phyloP scores from a whole-genome alignment of 2,888 invertebrate genomes.

The Drosophila paramelanica region DNA sequence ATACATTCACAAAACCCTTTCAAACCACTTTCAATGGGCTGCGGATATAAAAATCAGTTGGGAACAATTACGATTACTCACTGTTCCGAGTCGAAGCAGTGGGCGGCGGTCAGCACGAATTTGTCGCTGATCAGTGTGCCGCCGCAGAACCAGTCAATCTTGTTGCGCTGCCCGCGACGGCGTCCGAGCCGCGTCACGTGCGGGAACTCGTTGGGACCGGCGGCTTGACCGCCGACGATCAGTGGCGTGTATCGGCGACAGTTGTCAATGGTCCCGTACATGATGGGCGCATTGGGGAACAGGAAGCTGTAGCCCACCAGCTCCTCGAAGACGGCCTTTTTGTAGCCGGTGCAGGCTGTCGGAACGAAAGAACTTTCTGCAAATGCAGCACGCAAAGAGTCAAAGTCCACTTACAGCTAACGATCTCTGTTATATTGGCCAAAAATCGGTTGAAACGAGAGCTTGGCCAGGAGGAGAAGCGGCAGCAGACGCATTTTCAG shows the following conservation, averaged over 20 bases:
- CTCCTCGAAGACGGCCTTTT: constrained; percentile 68
- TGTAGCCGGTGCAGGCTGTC: constrained; percentile 65
- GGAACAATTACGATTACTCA: constrained; percentile 29
- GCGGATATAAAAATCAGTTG: too few relatives aligned
- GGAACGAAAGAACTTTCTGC: background rate
- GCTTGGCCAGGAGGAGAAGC: constrained; percentile 23
- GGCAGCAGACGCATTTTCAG: constrained; percentile 41
- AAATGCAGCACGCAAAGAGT: background rate
- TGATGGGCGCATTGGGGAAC: constrained; percentile 52
- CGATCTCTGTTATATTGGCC: constrained; percentile 24
- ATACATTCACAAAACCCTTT: too few relatives aligned
- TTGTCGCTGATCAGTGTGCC: constrained; percentile 72
- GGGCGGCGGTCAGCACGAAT: constrained; percentile 68
- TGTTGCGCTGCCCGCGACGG: constrained; percentile 4
- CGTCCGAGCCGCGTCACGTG: constrained; percentile 71
- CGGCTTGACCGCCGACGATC: constrained; percentile 77
- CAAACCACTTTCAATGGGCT: too few relatives aligned
- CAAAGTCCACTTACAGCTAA: constrained; percentile 37
- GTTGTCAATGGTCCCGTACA: constrained; percentile 54
- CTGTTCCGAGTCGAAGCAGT: constrained; percentile 65
- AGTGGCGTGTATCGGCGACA: constrained; percentile 84
- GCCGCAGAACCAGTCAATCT: constrained; percentile 77
- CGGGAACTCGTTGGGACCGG: constrained; percentile 81
- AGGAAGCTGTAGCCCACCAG: constrained; percentile 59
- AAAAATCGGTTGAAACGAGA: constrained; percentile 3